A percentile compares a stretch with the other conserved stretches of the same genome.
Conservation (phyloP, 2,888 invertebrate species). For the Tetheella fluctuosa region DNA sequence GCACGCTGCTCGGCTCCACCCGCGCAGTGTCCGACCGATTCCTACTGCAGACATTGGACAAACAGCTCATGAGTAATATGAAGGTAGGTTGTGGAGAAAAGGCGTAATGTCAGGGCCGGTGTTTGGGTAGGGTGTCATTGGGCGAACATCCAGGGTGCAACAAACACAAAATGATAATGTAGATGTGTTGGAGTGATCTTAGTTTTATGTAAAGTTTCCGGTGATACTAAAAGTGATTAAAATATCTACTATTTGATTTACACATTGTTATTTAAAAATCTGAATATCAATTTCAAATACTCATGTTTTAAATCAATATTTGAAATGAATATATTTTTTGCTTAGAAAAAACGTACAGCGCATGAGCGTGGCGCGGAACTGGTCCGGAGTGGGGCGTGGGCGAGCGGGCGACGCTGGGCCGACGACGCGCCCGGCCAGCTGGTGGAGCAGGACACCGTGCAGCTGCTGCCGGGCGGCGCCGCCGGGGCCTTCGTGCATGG, state of each 20-base stretch:
- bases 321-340: slow-evolving; percentile 30
- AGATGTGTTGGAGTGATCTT: too few relatives aligned
- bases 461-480: slow-evolving; percentile 95
- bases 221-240: too few relatives aligned
- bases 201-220: too few relatives aligned
- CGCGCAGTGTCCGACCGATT: slow-evolving; percentile 94
- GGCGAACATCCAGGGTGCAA: not conserved
- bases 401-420: slow-evolving; percentile 84
- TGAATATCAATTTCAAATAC: too few relatives aligned
- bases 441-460: slow-evolving; percentile 89
- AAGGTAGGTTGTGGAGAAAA: slow-evolving; percentile 82
- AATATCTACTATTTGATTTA: too few relatives aligned
- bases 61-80: slow-evolving; percentile 98
- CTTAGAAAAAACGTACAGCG: slow-evolving; percentile 91
- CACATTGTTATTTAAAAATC: too few relatives aligned
- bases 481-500: slow-evolving; percentile 99
- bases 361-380: slow-evolving; percentile 94
- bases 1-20: slow-evolving; percentile 93
- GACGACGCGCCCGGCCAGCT: slow-evolving; percentile 95
- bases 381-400: slow-evolving; percentile 94
- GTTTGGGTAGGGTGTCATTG: not conserved
- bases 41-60: slow-evolving; percentile 97
- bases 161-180: too few relatives aligned
- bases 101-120: not conserved
- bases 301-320: too few relatives aligned